These are phyloP conservation scores for Rhynchophorus ferrugineus DNA, from an alignment of 1,140 invertebrate genomes.

Conservation along the genomic window DNA sequence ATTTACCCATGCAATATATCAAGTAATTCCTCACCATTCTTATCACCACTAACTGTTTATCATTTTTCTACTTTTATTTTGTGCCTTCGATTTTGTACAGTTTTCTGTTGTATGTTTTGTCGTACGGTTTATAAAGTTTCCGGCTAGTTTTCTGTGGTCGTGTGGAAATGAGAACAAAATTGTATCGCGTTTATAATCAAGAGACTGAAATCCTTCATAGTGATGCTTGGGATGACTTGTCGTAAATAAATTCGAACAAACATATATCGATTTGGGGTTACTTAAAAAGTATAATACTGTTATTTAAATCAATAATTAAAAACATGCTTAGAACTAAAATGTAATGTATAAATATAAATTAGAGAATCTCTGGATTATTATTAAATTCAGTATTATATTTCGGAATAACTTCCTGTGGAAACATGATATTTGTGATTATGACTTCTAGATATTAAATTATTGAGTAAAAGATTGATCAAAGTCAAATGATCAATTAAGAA, in stretches of 20 bases:
- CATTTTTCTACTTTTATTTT: slow-evolving; percentile 6
- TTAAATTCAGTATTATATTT: not conserved
- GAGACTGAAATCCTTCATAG: slow-evolving; percentile 19
- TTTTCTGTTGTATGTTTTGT: not conserved
- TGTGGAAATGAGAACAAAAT: slow-evolving; percentile 6
- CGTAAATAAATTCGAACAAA: too few relatives aligned
- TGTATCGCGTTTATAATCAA: slow-evolving; percentile 13
- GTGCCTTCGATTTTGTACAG: slow-evolving; percentile 3
- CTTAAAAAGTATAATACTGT: too few relatives aligned
- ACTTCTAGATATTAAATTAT: not conserved
- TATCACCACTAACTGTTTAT: slow-evolving; percentile 3
- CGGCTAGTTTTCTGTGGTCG: slow-evolving; percentile 11
- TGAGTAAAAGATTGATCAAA: too few relatives aligned
- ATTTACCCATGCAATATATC: slow-evolving; percentile 1
- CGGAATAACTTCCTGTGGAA: not conserved
- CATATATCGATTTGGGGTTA: too few relatives aligned
- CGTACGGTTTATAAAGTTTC: slow-evolving; percentile 1
- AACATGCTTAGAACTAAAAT: too few relatives aligned
- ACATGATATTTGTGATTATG: not conserved
- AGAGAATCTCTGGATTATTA: too few relatives aligned
- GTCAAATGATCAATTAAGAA: not conserved
- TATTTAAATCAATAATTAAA: too few relatives aligned
- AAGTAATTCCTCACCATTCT: slow-evolving; percentile 9
- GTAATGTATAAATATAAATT: too few relatives aligned
- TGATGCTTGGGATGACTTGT: slow-evolving; percentile 15